phyloP scores from a whole-genome alignment of 2,888 invertebrate genomes.

The Caenorhabditis sp. region DNA sequence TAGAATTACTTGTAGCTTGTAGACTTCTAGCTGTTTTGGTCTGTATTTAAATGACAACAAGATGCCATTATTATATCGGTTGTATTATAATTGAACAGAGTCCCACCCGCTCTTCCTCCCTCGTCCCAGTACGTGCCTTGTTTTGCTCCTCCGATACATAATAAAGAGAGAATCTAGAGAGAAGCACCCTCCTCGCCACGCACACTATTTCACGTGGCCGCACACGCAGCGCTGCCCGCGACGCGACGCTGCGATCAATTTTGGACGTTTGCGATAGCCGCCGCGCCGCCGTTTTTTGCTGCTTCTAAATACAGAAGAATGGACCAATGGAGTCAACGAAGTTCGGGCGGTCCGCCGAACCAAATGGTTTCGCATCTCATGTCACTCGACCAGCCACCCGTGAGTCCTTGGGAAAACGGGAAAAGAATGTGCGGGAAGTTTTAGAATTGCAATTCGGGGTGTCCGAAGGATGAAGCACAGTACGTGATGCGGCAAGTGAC shows the following conservation, averaged over 20 bases:
- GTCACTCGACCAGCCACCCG: background rate
- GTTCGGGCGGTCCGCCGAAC: background rate
- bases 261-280: conserved; percentile 28
- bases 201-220: conserved; percentile 11
- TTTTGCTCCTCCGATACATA: conserved; percentile 9
- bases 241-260: conserved; percentile 55
- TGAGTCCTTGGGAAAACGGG: background rate
- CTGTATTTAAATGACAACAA: background rate
- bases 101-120: background rate
- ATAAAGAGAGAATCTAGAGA: conserved; percentile 29
- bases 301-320: conserved; percentile 9
- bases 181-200: background rate
- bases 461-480: conserved; percentile 30
- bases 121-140: conserved; percentile 22
- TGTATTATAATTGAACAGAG: conserved; percentile 16
- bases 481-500: conserved; percentile 39
- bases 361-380: conserved; percentile 4
- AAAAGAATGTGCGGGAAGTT: background rate
- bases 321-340: conserved; percentile 26
- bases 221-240: conserved; percentile 54
- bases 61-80: conserved; percentile 26
- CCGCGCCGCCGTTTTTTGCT: background rate
- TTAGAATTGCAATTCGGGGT: background rate
- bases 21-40: background rate
- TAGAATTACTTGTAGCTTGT: too few species aligned